Evolutionary conservation across 2,888 invertebrate genomes (phyloP).

Genomic region (Girardia tigrina): DNA sequence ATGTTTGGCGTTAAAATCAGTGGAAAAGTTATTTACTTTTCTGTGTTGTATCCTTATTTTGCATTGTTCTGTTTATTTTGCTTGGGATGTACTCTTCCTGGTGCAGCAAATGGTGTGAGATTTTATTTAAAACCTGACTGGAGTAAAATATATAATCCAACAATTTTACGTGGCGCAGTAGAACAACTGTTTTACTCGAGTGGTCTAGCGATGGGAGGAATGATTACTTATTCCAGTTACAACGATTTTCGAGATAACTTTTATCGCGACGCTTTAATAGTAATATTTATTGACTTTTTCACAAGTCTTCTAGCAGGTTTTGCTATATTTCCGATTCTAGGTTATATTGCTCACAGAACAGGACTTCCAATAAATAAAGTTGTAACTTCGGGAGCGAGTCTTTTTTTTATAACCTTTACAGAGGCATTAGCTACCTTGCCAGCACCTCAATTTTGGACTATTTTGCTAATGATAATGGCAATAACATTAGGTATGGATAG

Average conservation of each 20-base stretch:
- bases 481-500: neutral
- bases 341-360: slow-evolving; percentile 12
- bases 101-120: neutral
- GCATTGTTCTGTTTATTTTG: neutral
- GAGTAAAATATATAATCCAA: neutral
- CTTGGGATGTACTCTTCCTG: neutral
- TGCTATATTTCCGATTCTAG: neutral
- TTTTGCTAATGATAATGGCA: neutral
- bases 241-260: neutral
- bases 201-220: neutral
- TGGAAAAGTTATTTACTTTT: neutral
- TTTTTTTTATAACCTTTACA: neutral
- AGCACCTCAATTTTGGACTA: neutral
- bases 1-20: slow-evolving; percentile 4
- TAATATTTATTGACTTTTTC: neutral
- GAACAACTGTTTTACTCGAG: neutral
- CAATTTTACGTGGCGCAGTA: neutral
- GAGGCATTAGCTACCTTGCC: neutral
- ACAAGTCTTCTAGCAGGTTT: neutral
- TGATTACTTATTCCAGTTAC: neutral
- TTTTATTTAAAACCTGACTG: neutral
- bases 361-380: neutral
- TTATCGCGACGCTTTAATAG: neutral
- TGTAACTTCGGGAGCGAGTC: neutral
- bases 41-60: neutral